Evolutionary conservation across 2,113 vertebrate species (phyloP).

Genomic region (Dasypus novemcinctus): DNA sequence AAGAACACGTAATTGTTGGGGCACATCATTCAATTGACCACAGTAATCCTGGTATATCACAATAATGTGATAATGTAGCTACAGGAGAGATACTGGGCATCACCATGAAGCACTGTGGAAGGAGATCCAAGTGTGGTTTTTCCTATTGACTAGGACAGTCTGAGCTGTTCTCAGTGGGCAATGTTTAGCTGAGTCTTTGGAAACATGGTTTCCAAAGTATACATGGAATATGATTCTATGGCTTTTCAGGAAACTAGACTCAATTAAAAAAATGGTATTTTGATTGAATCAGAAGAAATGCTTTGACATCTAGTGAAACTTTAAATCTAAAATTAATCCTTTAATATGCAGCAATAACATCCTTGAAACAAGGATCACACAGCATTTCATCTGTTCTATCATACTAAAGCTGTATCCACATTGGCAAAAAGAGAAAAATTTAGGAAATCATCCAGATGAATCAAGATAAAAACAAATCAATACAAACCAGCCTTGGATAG

Average conservation of each 20-base stretch:
- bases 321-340: conserved; percentile 2
- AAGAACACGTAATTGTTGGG: too few relatives aligned
- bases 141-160: background rate
- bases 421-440: background rate
- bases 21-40: too few relatives aligned
- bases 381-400: background rate
- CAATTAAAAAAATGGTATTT: background rate
- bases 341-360: background rate
- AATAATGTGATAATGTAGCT: background rate
- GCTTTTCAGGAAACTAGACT: background rate
- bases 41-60: background rate
- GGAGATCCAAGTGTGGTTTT: background rate
- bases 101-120: background rate
- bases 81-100: background rate
- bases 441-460: background rate
- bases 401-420: background rate
- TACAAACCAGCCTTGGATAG: background rate
- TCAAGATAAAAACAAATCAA: background rate
- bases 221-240: background rate
- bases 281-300: conserved; percentile 33
- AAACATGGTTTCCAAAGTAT: background rate
- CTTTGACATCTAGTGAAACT: background rate
- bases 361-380: background rate
- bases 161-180: background rate
- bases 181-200: background rate